phyloP scores from a whole-genome alignment of 2,888 invertebrate genomes.

The Temnothorax unifasciatus region DNA sequence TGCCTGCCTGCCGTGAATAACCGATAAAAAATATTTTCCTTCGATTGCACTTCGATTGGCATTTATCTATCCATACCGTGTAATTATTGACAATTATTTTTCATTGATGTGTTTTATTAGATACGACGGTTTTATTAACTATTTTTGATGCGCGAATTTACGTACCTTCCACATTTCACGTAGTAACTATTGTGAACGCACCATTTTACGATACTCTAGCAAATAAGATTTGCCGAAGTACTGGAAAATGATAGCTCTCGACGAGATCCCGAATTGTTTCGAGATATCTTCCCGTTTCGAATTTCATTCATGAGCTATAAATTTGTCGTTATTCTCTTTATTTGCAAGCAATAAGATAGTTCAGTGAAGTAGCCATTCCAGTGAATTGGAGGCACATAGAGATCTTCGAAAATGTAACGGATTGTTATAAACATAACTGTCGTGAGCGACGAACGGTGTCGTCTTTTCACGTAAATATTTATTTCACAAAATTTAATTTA shows the following conservation, averaged over 20 bases:
- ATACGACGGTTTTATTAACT: background rate
- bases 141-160: background rate
- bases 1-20: conserved; percentile 23
- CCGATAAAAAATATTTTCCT: conserved; percentile 21
- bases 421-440: conserved; percentile 28
- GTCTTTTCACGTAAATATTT: background rate
- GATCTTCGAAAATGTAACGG: conserved; percentile 35
- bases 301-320: conserved; percentile 66
- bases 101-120: background rate
- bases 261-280: conserved; percentile 52
- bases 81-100: conserved; percentile 31
- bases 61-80: conserved; percentile 5
- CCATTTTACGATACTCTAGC: conserved; percentile 59
- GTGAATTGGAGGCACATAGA: conserved; percentile 55
- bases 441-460: conserved; percentile 14
- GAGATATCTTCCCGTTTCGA: conserved; percentile 53
- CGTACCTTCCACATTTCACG: background rate
- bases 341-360: conserved; percentile 61
- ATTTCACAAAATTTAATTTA: background rate
- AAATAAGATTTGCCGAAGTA: conserved; percentile 79
- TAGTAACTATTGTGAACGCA: background rate
- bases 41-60: background rate
- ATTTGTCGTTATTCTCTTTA: conserved; percentile 71
- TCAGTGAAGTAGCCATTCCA: conserved; percentile 64
- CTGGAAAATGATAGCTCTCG: conserved; percentile 76